phyloP scores from a whole-genome alignment of 2,888 invertebrate species.

The Steinernema hermaphroditum region DNA sequence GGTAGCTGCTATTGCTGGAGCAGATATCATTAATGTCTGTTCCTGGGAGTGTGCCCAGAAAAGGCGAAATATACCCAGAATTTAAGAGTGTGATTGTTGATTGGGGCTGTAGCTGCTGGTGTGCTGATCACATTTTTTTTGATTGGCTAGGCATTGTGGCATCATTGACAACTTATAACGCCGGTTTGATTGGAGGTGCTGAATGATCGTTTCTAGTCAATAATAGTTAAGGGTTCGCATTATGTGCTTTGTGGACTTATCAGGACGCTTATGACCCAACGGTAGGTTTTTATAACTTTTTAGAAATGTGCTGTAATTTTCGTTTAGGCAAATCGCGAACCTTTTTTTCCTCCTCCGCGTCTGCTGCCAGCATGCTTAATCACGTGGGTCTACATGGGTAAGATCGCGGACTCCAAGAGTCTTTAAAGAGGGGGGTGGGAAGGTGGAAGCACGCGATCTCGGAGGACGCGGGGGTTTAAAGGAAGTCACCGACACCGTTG shows the following conservation, averaged over 20 bases:
- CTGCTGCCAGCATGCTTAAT: constrained; percentile 85
- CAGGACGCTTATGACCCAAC: too few relatives aligned
- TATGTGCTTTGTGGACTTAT: constrained; percentile 74
- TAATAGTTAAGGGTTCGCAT: constrained; percentile 78
- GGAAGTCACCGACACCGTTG: too few relatives aligned
- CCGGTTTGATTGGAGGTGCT: constrained; percentile 90
- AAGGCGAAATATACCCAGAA: constrained; percentile 83
- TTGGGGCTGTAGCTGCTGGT: constrained; percentile 95
- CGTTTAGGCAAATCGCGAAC: constrained; percentile 79
- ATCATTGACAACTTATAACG: constrained; percentile 94
- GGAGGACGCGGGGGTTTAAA: too few relatives aligned
- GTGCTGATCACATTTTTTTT: constrained; percentile 90
- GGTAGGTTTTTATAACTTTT: too few relatives aligned
- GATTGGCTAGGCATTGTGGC: constrained; percentile 85
- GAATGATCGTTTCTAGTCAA: constrained; percentile 94
- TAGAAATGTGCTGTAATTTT: constrained; percentile 40
- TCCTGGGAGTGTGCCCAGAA: constrained; percentile 84
- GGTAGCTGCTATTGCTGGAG: constrained; percentile 77
- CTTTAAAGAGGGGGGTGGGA: too few relatives aligned
- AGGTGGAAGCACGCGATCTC: too few relatives aligned
- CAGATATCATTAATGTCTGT: constrained; percentile 99
- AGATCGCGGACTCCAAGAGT: too few relatives aligned
- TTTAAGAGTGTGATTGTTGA: constrained; percentile 86
- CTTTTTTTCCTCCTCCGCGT: constrained; percentile 94
- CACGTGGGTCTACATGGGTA: constrained; percentile 88